A percentile compares a stretch with the other conserved stretches of the same genome.
phyloP scores from a whole-genome alignment of 2,888 invertebrate genomes.

The Anoncus sp. region DNA sequence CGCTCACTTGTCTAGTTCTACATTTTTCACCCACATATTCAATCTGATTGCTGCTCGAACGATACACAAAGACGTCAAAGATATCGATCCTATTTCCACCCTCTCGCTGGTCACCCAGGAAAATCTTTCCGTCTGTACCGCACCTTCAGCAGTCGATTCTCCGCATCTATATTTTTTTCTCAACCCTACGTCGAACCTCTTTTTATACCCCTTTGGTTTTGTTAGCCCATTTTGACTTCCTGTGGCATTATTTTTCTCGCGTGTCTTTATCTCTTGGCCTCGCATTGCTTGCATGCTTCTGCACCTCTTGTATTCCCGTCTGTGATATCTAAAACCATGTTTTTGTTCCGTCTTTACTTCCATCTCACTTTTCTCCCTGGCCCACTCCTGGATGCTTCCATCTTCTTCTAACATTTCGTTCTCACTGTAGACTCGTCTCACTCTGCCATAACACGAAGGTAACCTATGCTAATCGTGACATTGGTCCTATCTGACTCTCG shows the following conservation, averaged over 20 bases:
- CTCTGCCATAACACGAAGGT: slow-evolving; percentile 3
- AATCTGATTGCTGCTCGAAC: slow-evolving; percentile 16
- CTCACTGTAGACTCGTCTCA: not conserved
- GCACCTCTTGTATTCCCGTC: slow-evolving; percentile 29
- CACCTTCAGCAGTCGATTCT: slow-evolving; percentile 38
- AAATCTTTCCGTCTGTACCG: slow-evolving; percentile 24
- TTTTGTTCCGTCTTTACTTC: slow-evolving; percentile 31
- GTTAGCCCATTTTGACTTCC: slow-evolving; percentile 41
- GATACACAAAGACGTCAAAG: slow-evolving; percentile 27
- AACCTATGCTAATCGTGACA: slow-evolving; percentile 1
- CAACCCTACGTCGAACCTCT: not conserved
- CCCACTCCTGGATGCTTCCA: not conserved
- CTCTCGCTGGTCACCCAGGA: slow-evolving; percentile 1
- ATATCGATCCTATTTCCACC: slow-evolving; percentile 17
- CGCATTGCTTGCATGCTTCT: slow-evolving; percentile 27
- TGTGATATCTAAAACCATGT: slow-evolving; percentile 37
- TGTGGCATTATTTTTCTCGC: slow-evolving; percentile 35
- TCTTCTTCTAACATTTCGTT: not conserved
- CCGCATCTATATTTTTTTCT: slow-evolving; percentile 2
- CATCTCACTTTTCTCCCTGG: not conserved
- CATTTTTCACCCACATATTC: slow-evolving; percentile 39
- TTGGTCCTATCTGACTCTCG: not conserved
- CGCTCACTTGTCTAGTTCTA: slow-evolving; percentile 58
- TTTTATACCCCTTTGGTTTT: slow-evolving; percentile 15
- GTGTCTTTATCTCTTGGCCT: slow-evolving; percentile 42